Base-by-base conservation (phyloP, 2,888 invertebrate genomes). In the Rhopalosiphum nymphaeae region DNA sequence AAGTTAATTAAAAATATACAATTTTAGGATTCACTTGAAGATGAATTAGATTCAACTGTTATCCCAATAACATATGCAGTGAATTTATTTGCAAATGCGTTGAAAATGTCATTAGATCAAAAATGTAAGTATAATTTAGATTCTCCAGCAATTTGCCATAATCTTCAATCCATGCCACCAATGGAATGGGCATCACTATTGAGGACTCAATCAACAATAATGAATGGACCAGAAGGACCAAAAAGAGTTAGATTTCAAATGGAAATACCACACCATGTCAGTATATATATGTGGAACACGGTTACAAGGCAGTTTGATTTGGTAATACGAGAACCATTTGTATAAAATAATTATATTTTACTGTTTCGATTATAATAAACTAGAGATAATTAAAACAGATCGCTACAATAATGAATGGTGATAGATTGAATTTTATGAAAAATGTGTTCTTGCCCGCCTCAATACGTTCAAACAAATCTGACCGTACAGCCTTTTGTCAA, bases 131-230 rank as follows among this genome's bases (percentile, higher is more conserved):
- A 94, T 21, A 94, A 94, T 44, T 53, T 61, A 61, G 42, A 92
- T 36, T 91, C 61, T 9, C 26, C 57, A 53, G 95, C 94, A 26
- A 93, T 95, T 89, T 95, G 95, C 53, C 94, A 92, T 29, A 94
- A 95, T 87, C 94, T 95, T 86, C 91, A 95, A 84, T 94, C 91
- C 1, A 95, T 95, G 61, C 91, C 94, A 9, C 7, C 94, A 1
- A 90, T 87, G 36, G 95, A 95, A 89, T 95, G 95, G 95, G 94
- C 94, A 56, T 88, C 95, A 3, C 61, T 92, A 11, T 42, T 95
- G 21, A 85, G 93, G 7, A 94, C 95, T 42, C 94, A 95, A 21
- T 92, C 95, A 25, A 94, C 94, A 49, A 90, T 94, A 49, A 90
- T 91, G 29, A 91, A 94, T 84, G 92, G 95, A 0, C 89, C 91